Evolutionary conservation across 2,113 vertebrate species (phyloP), one percentile per base, ranked within the genome.

Genomic region (Prunella fulvescens): DNA sequence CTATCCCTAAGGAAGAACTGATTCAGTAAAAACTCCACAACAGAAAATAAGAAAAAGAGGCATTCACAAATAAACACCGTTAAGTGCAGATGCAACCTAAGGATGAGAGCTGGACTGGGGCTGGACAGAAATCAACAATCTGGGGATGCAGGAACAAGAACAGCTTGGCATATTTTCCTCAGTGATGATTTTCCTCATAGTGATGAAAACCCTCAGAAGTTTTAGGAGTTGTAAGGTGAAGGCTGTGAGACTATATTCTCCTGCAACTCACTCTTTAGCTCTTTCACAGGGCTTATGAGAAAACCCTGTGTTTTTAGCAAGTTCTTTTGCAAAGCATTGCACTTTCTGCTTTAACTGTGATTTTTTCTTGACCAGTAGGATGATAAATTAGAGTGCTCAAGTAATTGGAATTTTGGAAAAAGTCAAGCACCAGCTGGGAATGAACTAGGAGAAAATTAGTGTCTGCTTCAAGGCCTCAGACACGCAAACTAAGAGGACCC

Each of bases 401-500:
- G 24, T 40, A 65, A 57, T 20, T 11, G 71, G 42, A 79, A 90
- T 26, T 47, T 40, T 74, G 35, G 44, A 35, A 67, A 86, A 79
- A 83, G 48, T 6, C 62, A 72, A 35, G 14, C 24, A 71, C 53
- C 5, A 3, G 20, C 50, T 77, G 50, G 24, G 54, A 65, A 14
- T 7, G 15, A 72, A 31, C 40, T 45, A 66, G 22, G n/a, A 84
- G n/a, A 80, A 69, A 23, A 80, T 69, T 20, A 57, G 37, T 24
- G 23, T 33, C 39, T 79, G 50, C 11, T 92, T 58, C 62, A 65
- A 86, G 47, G 54, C 22, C 31, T 57, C 17, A 14, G 58, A 23
- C 28, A 61, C 0, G 0, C 25, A 56, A 61, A 65, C 5, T 56
- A 33, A 51, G 58, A 81, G 29, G 56, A 42, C 6, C 11, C 14